Percentiles rank a stretch among this genome's conserved stretches.
phyloP scores from a whole-genome alignment of 2,113 vertebrate species.

The Xiphophorus couchianus region DNA sequence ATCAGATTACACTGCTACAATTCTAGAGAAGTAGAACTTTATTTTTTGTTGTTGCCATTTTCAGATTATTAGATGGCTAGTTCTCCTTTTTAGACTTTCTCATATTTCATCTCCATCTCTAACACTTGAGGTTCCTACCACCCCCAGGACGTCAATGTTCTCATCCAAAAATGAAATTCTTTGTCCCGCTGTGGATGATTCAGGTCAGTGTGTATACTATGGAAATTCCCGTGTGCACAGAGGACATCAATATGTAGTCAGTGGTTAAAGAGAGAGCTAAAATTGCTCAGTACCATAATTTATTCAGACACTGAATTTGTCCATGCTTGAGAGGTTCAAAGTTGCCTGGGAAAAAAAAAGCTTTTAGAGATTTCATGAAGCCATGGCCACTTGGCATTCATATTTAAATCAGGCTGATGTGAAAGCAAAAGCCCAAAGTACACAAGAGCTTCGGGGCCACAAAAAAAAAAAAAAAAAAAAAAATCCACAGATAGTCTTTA shows the following conservation, averaged over 20 bases:
- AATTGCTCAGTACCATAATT: slow-evolving; percentile 70
- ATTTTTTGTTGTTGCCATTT: neutral
- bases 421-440: slow-evolving; percentile 46
- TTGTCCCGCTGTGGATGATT: slow-evolving; percentile 40
- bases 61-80: slow-evolving; percentile 14
- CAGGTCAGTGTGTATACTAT: slow-evolving; percentile 60
- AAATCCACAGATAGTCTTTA: slow-evolving; percentile 29
- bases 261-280: slow-evolving; percentile 55
- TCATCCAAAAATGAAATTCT: slow-evolving; percentile 18
- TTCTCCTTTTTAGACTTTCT: slow-evolving; percentile 32
- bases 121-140: slow-evolving; percentile 39
- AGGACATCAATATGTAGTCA: slow-evolving; percentile 69
- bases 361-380: slow-evolving; percentile 67
- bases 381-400: slow-evolving; percentile 53
- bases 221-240: slow-evolving; percentile 56
- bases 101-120: slow-evolving; percentile 53
- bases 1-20: slow-evolving; percentile 44
- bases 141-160: slow-evolving; percentile 1
- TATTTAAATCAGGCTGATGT: slow-evolving; percentile 66
- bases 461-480: slow-evolving; percentile 53
- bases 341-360: slow-evolving; percentile 40
- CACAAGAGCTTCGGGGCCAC: slow-evolving; percentile 16
- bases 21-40: slow-evolving; percentile 27
- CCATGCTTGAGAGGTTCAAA: slow-evolving; percentile 65
- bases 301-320: slow-evolving; percentile 72